phyloP scores from a whole-genome alignment of 2,113 vertebrate genomes.

The Psittacula cyanocephala region DNA sequence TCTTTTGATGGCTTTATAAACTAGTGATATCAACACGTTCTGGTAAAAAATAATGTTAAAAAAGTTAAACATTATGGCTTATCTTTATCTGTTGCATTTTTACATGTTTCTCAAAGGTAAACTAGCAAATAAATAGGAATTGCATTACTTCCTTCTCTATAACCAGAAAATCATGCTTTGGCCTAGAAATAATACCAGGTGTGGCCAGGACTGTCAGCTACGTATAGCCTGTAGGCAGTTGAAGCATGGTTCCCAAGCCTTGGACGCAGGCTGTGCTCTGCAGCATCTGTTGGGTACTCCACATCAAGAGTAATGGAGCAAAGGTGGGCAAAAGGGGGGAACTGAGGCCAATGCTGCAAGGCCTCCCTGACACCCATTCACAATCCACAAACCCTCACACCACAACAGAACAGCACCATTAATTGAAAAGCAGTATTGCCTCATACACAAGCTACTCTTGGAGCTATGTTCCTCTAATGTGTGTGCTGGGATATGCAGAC shows the following conservation, averaged over 20 bases:
- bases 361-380: background rate
- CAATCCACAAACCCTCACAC: background rate
- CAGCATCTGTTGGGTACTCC: background rate
- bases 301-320: background rate
- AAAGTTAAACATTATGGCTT: background rate
- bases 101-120: background rate
- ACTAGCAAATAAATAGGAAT: background rate
- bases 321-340: background rate
- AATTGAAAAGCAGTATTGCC: accelerated
- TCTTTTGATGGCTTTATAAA: background rate
- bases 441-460: accelerated
- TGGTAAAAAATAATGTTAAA: background rate
- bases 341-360: background rate
- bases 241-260: background rate
- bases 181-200: background rate
- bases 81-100: conserved; percentile 3
- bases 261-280: accelerated
- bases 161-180: background rate
- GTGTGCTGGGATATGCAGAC: background rate
- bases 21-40: background rate
- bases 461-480: background rate
- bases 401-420: background rate
- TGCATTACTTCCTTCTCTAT: background rate
- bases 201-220: background rate
- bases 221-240: background rate